Conservation (phyloP, 2,113 vertebrate genomes). For the Seriola dumerili region DNA sequence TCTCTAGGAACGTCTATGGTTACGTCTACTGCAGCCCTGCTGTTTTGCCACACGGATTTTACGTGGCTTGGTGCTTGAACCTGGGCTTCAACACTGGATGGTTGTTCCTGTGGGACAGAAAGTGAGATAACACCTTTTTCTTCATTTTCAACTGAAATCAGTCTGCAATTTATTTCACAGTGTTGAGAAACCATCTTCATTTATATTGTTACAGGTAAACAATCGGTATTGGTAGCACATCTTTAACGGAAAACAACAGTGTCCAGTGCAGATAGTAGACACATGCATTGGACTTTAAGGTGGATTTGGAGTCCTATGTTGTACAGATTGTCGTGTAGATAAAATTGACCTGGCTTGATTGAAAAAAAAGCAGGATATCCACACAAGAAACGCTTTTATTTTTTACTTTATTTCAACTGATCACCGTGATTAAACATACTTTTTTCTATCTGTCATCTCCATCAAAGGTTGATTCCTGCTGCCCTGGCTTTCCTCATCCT, state of each 20-base stretch:
- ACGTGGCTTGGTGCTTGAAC: conserved; percentile 78
- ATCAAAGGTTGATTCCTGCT: conserved; percentile 50
- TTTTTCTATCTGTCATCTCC: not conserved
- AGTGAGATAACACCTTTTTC: conserved; percentile 52
- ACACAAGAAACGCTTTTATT: too few species aligned
- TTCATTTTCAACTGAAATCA: not conserved
- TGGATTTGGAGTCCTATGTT: too few species aligned
- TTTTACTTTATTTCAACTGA: too few species aligned
- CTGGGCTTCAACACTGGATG: conserved; percentile 72
- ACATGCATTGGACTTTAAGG: too few species aligned
- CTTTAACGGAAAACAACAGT: too few species aligned
- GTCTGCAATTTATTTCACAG: not conserved
- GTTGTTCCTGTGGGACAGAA: conserved; percentile 83
- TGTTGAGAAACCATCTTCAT: too few species aligned
- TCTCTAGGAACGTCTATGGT: conserved; percentile 73
- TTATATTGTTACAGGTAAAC: too few species aligned
- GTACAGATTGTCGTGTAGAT: too few species aligned
- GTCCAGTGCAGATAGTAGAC: too few species aligned
- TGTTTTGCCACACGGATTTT: conserved; percentile 76
- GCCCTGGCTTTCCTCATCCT: conserved; percentile 81
- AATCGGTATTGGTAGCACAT: too few species aligned
- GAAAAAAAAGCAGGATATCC: too few species aligned
- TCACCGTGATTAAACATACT: not conserved
- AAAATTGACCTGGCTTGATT: too few species aligned
- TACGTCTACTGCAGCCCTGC: conserved; percentile 80